Percentiles rank a stretch among this genome's conserved stretches.
Evolutionary conservation across 2,113 vertebrate species (phyloP).

Genomic region (Zapus hudsonius): DNA sequence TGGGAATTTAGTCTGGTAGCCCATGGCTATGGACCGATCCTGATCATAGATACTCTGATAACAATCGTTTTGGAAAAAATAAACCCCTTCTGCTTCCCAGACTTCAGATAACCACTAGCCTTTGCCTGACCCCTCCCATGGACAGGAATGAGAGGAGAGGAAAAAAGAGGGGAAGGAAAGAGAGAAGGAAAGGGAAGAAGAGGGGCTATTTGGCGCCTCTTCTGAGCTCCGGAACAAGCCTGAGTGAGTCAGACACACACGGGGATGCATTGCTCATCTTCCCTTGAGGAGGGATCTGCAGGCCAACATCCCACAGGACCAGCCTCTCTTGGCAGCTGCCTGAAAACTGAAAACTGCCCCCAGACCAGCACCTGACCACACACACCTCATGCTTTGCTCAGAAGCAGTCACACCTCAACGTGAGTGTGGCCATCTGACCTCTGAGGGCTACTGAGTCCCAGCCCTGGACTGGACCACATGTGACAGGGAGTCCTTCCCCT

Average conservation of each 20-base stretch:
- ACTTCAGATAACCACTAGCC: neutral
- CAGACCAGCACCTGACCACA: neutral
- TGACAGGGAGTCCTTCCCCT: neutral
- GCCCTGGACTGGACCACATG: neutral
- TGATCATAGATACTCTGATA: neutral
- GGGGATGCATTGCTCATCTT: slow-evolving; percentile 51
- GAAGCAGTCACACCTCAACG: neutral
- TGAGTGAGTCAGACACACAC: slow-evolving; percentile 65
- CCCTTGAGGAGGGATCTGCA: neutral
- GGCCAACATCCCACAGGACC: slow-evolving; percentile 31
- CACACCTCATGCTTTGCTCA: neutral
- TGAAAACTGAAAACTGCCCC: neutral
- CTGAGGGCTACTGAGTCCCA: neutral
- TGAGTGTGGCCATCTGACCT: neutral
- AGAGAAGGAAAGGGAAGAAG: neutral
- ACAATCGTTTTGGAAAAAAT: neutral
- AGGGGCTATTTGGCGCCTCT: slow-evolving; percentile 8
- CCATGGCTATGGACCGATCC: no score
- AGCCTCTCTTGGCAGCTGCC: neutral
- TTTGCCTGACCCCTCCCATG: neutral
- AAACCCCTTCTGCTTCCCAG: neutral
- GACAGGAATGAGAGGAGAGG: neutral
- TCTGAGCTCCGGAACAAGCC: slow-evolving; percentile 28
- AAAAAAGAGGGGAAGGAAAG: neutral
- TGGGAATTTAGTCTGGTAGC: neutral